Evolutionary conservation across 2,888 invertebrate genomes (phyloP).

Genomic region (Tetragonisca angustula): DNA sequence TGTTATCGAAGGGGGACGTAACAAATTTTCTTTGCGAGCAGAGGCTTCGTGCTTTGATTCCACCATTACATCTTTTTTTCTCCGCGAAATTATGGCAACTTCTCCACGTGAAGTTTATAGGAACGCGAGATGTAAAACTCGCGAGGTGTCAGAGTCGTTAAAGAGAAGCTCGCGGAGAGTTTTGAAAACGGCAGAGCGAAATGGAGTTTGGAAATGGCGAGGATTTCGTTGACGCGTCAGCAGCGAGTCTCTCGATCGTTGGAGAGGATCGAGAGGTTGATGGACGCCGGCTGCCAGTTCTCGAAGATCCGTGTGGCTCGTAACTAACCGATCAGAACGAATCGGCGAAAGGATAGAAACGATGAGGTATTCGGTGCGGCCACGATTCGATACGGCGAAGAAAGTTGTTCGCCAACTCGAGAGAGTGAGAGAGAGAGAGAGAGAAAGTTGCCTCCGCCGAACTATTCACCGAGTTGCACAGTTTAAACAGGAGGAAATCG

Average conservation of each 20-base stretch:
- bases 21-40: too few relatives aligned
- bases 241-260: not conserved
- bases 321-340: slow-evolving; percentile 51
- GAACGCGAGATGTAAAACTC: not conserved
- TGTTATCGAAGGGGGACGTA: too few relatives aligned
- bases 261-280: slow-evolving; percentile 29
- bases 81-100: too few relatives aligned
- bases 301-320: slow-evolving; percentile 45
- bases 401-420: slow-evolving; percentile 41
- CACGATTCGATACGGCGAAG: slow-evolving; percentile 40
- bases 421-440: not conserved
- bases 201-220: slow-evolving; percentile 6
- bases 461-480: slow-evolving; percentile 34
- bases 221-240: not conserved
- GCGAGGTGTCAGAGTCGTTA: not conserved
- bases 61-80: too few relatives aligned
- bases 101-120: too few relatives aligned
- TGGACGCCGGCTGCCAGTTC: slow-evolving; percentile 38
- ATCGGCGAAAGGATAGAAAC: slow-evolving; percentile 41
- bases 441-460: slow-evolving; percentile 22
- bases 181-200: not conserved
- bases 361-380: slow-evolving; percentile 44
- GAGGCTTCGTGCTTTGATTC: too few relatives aligned
- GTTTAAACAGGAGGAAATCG: slow-evolving; percentile 40
- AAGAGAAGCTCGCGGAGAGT: not conserved